Evolutionary conservation across 2,797 vertebrate species (phyloP).

Genomic region (Sibirionetta formosa): DNA sequence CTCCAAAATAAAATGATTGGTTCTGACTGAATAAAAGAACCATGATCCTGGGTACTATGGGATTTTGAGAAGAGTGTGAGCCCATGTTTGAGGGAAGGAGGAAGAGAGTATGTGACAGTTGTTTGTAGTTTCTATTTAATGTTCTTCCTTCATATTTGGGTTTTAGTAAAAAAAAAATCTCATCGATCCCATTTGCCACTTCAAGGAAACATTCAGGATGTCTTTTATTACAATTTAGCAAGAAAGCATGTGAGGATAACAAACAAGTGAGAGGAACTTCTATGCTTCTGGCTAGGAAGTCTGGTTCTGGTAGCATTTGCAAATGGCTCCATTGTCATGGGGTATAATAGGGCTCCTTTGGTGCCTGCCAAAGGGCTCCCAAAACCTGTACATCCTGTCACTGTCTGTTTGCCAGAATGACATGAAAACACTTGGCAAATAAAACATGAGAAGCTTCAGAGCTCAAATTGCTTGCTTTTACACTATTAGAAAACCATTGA

Average conservation of each 20-base stretch:
- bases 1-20: not conserved
- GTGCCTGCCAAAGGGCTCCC: slow-evolving; percentile 37
- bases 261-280: not conserved
- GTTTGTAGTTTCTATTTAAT: not conserved
- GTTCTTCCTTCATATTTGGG: not conserved
- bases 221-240: not conserved
- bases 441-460: slow-evolving; percentile 39
- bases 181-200: not conserved
- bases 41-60: not conserved
- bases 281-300: slow-evolving; percentile 3
- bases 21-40: not conserved
- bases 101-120: fast-evolving
- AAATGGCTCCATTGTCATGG: slow-evolving; percentile 16
- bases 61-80: not conserved
- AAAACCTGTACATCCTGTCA: slow-evolving; percentile 52
- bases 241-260: not conserved
- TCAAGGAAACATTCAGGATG: not conserved
- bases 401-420: slow-evolving; percentile 38
- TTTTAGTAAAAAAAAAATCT: not conserved
- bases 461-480: not conserved
- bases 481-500: not conserved
- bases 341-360: slow-evolving; percentile 30
- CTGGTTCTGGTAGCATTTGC: not conserved
- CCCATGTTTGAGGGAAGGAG: not conserved
- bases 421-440: slow-evolving; percentile 57